Evolutionary conservation across 2,797 vertebrate species (phyloP).

Genomic region (Alosa sapidissima): DNA sequence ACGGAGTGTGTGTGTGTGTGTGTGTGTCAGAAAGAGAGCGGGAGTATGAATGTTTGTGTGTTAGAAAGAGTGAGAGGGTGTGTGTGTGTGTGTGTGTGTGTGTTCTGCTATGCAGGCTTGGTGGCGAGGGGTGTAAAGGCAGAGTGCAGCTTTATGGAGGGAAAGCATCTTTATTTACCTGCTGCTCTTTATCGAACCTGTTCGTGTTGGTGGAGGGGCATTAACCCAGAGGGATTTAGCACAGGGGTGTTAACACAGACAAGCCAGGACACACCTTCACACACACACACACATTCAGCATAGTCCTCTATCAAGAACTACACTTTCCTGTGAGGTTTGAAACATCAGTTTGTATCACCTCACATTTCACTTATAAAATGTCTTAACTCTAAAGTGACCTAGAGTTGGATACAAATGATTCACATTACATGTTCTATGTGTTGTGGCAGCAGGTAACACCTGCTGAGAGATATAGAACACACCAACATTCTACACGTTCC

Average conservation of each 20-base stretch:
- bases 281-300: background rate
- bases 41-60: background rate
- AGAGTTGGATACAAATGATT: background rate
- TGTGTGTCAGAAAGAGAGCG: background rate
- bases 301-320: background rate
- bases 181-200: background rate
- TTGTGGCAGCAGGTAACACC: background rate
- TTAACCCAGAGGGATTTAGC: background rate
- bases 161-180: background rate
- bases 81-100: background rate
- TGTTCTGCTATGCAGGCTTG: background rate
- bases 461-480: too few relatives aligned
- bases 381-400: too few relatives aligned
- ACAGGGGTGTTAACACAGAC: background rate
- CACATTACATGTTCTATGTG: background rate
- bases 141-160: background rate
- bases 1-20: background rate
- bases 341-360: too few relatives aligned
- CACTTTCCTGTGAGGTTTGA: background rate
- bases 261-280: too few relatives aligned
- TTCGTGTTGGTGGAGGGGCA: background rate
- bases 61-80: slow-evolving; percentile 7
- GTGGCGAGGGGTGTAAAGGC: background rate
- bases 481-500: background rate
- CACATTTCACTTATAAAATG: too few relatives aligned